Evolutionary conservation across 2,797 vertebrate species (phyloP), one percentile per base, ranked within the genome.

Genomic region (Sebastes ruberrimus): DNA sequence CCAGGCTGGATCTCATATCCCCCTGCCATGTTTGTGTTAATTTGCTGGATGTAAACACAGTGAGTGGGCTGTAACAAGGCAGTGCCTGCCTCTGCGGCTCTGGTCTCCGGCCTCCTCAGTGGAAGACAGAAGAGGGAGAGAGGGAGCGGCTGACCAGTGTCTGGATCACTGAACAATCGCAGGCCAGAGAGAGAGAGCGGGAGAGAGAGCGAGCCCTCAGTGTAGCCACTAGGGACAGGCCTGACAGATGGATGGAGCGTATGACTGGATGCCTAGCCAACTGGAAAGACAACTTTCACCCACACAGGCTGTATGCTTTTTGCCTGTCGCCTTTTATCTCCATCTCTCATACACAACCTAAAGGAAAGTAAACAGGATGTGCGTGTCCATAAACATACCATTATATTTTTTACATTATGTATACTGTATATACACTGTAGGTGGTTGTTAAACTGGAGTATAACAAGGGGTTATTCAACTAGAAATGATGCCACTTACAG

Each of bases 81-180:
- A 70, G 65, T 10, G 82, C 63, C 75, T 86, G 86, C 83, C 82
- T 89, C 77, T 66, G 74, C 42, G 74, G 78, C 63, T 86, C 76
- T 79, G 59, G 28, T 90, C 85, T 84, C 77, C 76, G 33, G 65
- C 85, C 83, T 89, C 81, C 86, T 87, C 86, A 61, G 83, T 55
- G 62, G 72, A 78, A 74, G 81, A 66, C 85, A 53, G 78, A 71
- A 80, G 42, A 52, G 30, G 80, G 62, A 68, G 69, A 76, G 80
- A 84, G 74, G 67, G 74, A 88, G 71, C 61, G 82, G 77, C 66
- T 77, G 84, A 88, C 78, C 84, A 70, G 68, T 80, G 82, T 89
- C 80, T 86, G 92, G 86, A 89, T 94, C 89, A 88, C 89, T 93
- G 87, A 93, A 93, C 89, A 93, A 87, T 91, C n/a, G 86, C 61